These are phyloP conservation scores for Tenualosa thibaudeaui DNA, from an alignment of 2,797 vertebrate genomes.

Conservation along the genomic window DNA sequence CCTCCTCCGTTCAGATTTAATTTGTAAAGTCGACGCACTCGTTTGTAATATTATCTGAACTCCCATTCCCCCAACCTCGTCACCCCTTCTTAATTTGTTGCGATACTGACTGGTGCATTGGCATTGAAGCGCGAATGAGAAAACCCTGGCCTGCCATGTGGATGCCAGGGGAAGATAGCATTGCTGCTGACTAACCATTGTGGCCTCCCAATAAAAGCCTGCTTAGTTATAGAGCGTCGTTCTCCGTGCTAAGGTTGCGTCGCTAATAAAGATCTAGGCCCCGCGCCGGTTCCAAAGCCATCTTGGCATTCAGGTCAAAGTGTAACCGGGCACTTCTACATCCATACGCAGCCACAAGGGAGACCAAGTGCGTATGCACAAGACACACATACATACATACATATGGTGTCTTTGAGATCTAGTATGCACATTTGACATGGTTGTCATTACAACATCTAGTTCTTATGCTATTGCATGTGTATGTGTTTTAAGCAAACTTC, in stretches of 20 bases:
- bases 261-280: constrained; percentile 69
- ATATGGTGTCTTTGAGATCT: neutral
- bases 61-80: neutral
- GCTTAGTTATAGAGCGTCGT: constrained; percentile 68
- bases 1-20: neutral
- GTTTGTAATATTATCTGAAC: constrained; percentile 23
- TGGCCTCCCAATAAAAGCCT: constrained; percentile 75
- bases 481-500: neutral
- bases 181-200: constrained; percentile 79
- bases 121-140: constrained; percentile 10
- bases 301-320: constrained; percentile 73
- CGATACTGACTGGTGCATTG: neutral
- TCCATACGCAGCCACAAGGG: constrained; percentile 51
- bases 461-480: neutral
- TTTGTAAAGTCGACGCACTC: constrained; percentile 13
- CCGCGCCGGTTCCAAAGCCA: constrained; percentile 70
- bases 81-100: constrained; percentile 21
- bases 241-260: constrained; percentile 73
- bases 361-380: constrained; percentile 42
- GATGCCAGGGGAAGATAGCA: constrained; percentile 71
- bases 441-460: neutral
- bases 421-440: neutral
- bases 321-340: constrained; percentile 66
- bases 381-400: neutral
- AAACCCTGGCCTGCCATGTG: constrained; percentile 28